These are phyloP conservation scores for Leucophora obtusa DNA, from an alignment of 2,888 invertebrate species.

Conservation along the genomic window DNA sequence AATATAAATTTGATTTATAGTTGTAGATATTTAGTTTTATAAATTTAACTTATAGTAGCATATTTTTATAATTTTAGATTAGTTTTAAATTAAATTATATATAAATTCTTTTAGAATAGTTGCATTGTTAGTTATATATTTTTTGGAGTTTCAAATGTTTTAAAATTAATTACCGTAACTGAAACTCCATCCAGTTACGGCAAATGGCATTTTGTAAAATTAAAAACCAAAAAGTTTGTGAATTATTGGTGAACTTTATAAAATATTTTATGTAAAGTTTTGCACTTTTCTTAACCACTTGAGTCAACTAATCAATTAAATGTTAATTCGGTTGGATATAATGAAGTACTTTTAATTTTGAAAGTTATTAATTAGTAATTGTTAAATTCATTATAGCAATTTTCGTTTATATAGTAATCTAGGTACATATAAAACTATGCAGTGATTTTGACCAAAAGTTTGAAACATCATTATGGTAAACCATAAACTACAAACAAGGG, in stretches of 20 bases:
- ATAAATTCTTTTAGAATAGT: slow-evolving; percentile 55
- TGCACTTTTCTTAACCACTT: no score
- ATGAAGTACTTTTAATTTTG: neutral
- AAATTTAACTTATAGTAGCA: slow-evolving; percentile 1
- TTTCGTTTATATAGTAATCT: neutral
- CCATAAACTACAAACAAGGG: neutral
- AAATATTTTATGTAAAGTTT: no score
- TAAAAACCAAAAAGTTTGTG: no score
- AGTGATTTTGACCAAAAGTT: neutral
- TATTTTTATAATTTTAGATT: slow-evolving; percentile 12
- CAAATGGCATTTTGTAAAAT: no score
- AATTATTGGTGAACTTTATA: no score
- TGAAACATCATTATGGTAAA: neutral
- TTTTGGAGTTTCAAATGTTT: slow-evolving; percentile 7
- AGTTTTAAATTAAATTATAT: slow-evolving; percentile 30
- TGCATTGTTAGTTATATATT: slow-evolving; percentile 17
- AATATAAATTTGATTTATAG: slow-evolving; percentile 50
- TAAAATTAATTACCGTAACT: no score
- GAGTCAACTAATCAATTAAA: neutral
- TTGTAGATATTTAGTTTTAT: neutral
- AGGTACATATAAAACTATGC: neutral
- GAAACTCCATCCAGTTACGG: no score
- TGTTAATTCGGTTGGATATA: neutral
- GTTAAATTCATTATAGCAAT: slow-evolving; percentile 7
- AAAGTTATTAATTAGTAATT: slow-evolving; percentile 17